Evolutionary conservation across 1,140 invertebrate species (phyloP).

Genomic region (Phymorhynchus buccinoides): DNA sequence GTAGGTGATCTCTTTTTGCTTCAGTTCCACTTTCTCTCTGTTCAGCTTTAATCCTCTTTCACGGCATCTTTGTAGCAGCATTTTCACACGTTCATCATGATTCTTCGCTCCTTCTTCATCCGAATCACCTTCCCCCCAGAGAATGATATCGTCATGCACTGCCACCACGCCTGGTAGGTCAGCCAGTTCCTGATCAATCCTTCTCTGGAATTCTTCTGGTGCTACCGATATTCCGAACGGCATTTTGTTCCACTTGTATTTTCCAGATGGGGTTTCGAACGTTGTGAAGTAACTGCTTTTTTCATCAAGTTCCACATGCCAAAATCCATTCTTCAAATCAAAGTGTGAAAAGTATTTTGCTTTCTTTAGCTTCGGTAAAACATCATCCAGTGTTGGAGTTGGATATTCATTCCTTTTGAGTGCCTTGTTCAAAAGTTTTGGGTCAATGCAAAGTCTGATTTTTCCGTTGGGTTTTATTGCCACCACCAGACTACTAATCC

Average conservation of each 20-base stretch:
- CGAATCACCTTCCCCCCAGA: slow-evolving; percentile 52
- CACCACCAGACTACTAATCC: slow-evolving; percentile 25
- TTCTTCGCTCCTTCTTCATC: too few species aligned
- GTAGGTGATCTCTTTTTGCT: slow-evolving; percentile 35
- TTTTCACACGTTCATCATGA: too few species aligned
- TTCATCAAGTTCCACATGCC: background rate
- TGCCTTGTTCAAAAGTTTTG: slow-evolving; percentile 50
- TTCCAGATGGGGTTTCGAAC: slow-evolving; percentile 44
- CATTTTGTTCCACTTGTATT: too few species aligned
- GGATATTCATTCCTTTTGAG: slow-evolving; percentile 49
- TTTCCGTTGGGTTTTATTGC: slow-evolving; percentile 36
- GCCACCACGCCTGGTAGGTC: slow-evolving; percentile 43
- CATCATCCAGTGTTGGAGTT: too few species aligned
- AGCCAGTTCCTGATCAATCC: too few species aligned
- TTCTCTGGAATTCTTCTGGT: background rate
- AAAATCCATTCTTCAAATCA: slow-evolving; percentile 12
- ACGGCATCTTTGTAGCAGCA: too few species aligned
- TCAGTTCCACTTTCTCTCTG: too few species aligned
- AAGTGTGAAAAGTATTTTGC: background rate
- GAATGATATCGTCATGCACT: slow-evolving; percentile 46
- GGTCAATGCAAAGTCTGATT: slow-evolving; percentile 47
- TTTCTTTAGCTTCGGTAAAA: background rate
- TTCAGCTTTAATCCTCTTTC: too few species aligned
- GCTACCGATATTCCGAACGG: slow-evolving; percentile 25
- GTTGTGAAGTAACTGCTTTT: background rate